These are phyloP conservation scores for Parascotia fuliginaria DNA, from an alignment of 2,888 invertebrate species.

Conservation along the genomic window DNA sequence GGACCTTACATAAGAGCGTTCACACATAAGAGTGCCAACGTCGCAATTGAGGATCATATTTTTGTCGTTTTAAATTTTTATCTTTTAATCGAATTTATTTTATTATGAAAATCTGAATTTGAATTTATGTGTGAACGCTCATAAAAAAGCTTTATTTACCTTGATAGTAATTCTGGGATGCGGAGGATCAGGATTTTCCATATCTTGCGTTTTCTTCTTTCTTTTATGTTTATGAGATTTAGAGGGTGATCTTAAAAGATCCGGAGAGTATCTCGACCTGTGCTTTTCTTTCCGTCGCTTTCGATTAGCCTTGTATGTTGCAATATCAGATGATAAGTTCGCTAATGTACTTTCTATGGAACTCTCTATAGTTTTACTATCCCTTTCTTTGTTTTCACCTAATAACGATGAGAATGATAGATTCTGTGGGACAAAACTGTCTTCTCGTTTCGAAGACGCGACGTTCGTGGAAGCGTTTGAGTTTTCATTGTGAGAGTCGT, in stretches of 20 bases:
- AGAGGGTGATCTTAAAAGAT: constrained; percentile 87
- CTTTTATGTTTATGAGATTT: constrained; percentile 93
- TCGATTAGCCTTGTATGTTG: constrained; percentile 87
- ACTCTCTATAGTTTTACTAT: constrained; percentile 77
- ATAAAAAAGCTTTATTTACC: constrained; percentile 64
- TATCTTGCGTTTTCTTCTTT: constrained; percentile 91
- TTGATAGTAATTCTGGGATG: constrained; percentile 93
- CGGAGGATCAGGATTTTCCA: constrained; percentile 82
- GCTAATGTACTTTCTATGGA: constrained; percentile 79
- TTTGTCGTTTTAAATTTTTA: too few species aligned
- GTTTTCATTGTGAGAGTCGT: constrained; percentile 81
- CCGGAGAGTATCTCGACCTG: constrained; percentile 90
- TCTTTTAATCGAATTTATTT: too few species aligned
- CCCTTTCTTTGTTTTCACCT: constrained; percentile 72
- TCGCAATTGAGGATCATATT: too few species aligned
- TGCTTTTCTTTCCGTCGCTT: constrained; percentile 92
- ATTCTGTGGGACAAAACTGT: constrained; percentile 69
- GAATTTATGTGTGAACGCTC: too few species aligned
- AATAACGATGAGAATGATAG: constrained; percentile 81
- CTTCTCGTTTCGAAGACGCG: constrained; percentile 52
- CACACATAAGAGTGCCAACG: too few species aligned
- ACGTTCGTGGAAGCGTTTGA: constrained; percentile 74
- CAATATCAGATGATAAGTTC: constrained; percentile 79
- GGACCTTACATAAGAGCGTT: too few species aligned
- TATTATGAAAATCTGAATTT: too few species aligned